Conservation (phyloP, 2,113 vertebrate genomes). For the Turnix velox region DNA sequence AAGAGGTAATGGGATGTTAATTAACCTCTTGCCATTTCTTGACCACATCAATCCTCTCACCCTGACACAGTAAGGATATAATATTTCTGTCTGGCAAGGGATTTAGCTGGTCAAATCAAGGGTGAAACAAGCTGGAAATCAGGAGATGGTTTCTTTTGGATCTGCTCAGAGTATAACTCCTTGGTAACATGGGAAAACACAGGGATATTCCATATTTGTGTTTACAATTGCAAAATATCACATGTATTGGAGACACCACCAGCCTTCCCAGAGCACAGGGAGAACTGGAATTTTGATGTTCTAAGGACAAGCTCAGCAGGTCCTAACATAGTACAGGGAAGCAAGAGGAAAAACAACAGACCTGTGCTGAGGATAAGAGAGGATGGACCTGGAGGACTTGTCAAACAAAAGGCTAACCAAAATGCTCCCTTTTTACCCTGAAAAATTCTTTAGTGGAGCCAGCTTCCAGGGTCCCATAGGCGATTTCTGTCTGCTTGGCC, state of each 20-base stretch:
- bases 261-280: not conserved
- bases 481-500: conserved; percentile 97
- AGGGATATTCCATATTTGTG: not conserved
- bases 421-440: conserved; percentile 77
- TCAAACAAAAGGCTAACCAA: not conserved
- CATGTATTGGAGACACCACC: not conserved
- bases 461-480: conserved; percentile 94
- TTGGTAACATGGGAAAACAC: not conserved
- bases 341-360: not conserved
- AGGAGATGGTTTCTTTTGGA: not conserved
- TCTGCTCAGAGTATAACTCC: conserved; percentile 10
- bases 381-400: not conserved
- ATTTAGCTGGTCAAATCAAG: not conserved
- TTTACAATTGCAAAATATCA: not conserved
- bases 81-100: not conserved
- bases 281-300: not conserved
- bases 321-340: not conserved
- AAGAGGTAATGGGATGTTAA: not conserved
- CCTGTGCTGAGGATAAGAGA: not conserved
- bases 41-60: not conserved
- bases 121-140: conserved; percentile 34
- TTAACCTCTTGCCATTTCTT: not conserved
- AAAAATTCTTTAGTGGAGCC: conserved; percentile 99
- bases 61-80: not conserved
- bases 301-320: not conserved